Percentiles rank a stretch among this genome's conserved stretches.
Evolutionary conservation across 2,113 vertebrate species (phyloP).

Genomic region (Tragulus kanchil): DNA sequence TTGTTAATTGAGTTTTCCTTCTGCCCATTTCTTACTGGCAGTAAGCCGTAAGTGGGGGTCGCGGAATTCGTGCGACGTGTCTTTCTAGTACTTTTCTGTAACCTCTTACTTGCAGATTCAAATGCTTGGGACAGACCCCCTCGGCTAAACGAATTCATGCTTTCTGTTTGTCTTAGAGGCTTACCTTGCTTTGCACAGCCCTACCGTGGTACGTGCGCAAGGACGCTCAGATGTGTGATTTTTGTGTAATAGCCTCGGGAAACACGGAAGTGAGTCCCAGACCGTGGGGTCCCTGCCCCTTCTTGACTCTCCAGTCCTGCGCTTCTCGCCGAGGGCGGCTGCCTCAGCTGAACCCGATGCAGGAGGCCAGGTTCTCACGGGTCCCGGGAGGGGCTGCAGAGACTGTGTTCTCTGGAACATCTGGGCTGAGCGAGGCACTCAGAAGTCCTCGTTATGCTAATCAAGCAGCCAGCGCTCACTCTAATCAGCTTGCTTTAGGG

Average conservation of each 20-base stretch:
- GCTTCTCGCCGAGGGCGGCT: neutral
- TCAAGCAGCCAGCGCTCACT: neutral
- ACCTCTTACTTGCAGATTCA: conserved; percentile 21
- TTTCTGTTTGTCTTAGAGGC: neutral
- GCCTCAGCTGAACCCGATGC: neutral
- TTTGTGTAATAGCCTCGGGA: neutral
- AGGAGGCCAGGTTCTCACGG: neutral
- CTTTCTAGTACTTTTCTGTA: neutral
- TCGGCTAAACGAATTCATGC: neutral
- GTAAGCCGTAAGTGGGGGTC: neutral
- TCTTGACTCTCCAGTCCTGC: neutral
- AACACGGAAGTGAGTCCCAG: neutral
- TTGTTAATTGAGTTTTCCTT: neutral
- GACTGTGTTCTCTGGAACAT: neutral
- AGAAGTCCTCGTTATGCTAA: neutral
- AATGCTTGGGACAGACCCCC: neutral
- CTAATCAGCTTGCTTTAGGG: neutral
- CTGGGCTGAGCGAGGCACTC: neutral
- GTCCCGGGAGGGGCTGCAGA: neutral
- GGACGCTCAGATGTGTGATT: neutral
- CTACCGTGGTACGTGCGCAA: neutral
- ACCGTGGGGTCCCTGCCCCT: neutral
- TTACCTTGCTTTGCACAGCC: neutral
- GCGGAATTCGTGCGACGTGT: neutral
- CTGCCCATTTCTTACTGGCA: neutral